Evolutionary conservation across 2,888 invertebrate genomes (phyloP), one percentile per base, ranked within the genome.

Genomic region (Ganaspis brasiliensis): DNA sequence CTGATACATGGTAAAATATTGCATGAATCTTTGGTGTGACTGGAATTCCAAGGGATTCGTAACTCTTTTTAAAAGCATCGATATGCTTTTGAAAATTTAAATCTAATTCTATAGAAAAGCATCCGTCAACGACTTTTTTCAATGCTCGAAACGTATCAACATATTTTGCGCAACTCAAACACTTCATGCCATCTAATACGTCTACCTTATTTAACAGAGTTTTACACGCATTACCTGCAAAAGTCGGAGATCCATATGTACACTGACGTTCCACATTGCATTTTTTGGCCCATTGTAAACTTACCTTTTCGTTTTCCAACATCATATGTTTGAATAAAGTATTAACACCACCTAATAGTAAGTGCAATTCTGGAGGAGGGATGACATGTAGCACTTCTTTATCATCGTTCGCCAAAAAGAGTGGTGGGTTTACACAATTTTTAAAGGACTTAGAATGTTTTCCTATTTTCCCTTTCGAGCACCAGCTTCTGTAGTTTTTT

Each of bases 281-380:
- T 52, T 52, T 52, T 59, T 59, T 26, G 59, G 59, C 59, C 12
- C 26, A 59, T 16, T 35, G 26, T 59, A 59, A 59, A 59, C 59
- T 59, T 59, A 59, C 26, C 5, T 59, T 24, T 59, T 59, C 59
- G 59, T 59, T 59, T 59, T 59, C 59, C 26, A 59, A 59, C 59
- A 59, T 59, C 26, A 59, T 59, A 59, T 59, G 59, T 59, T 59
- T 59, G 59, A 59, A 59, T 59, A 59, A 24, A 2, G 59, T 59
- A 59, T 59, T 59, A 59, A 59, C 59, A 26, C 59, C 59, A 26
- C 59, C 59, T 59, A 59, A 59, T 59, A 59, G 24, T 59, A 59
- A 59, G 9, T 59, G 59, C 19, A 52, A 52, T 52, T 52, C 16
- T 52, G 52, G 16, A 52, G 8, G 19, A 52, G 52, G 52, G 19